A percentile compares a stretch with the other conserved stretches of the same genome.
Conservation (phyloP, 1,140 invertebrate genomes). For the Habropoda laboriosa region DNA sequence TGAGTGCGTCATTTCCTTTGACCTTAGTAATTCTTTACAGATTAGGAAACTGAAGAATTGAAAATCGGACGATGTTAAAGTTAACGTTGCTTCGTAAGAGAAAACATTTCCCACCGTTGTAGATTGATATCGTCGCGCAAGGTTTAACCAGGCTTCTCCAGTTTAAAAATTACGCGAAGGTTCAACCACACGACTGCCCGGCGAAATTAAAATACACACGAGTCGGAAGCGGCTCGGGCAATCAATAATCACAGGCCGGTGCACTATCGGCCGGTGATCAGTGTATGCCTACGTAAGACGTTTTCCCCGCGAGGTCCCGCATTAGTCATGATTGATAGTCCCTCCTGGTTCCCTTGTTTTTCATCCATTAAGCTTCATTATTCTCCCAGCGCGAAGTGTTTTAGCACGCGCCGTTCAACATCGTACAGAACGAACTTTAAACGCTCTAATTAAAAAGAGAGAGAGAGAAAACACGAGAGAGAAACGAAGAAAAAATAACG, state of each 20-base stretch:
- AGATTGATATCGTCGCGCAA: neutral
- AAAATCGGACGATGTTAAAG: no score
- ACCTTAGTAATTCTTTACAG: no score
- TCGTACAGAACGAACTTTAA: neutral
- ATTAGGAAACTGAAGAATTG: no score
- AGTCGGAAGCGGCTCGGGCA: conserved; percentile 10
- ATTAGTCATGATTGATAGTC: conserved; percentile 63
- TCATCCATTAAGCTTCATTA: conserved; percentile 64
- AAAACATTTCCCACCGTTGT: neutral
- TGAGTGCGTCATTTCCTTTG: no score
- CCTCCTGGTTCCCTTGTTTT: conserved; percentile 55
- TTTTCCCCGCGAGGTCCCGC: conserved; percentile 39
- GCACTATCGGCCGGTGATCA: conserved; percentile 55
- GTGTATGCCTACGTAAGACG: conserved; percentile 53
- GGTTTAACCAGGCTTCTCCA: neutral
- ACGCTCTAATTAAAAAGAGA: neutral
- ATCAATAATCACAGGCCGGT: conserved; percentile 58
- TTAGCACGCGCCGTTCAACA: conserved; percentile 8
- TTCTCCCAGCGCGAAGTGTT: conserved; percentile 53
- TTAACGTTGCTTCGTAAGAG: no score
- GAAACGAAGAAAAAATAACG: neutral
- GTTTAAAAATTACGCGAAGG: neutral
- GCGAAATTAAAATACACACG: conserved; percentile 28
- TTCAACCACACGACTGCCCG: no score
- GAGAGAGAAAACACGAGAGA: accelerated